These are phyloP conservation scores for Scaptodrosophila lebanonensis DNA, from an alignment of 1,140 invertebrate genomes.

Conservation along the genomic window DNA sequence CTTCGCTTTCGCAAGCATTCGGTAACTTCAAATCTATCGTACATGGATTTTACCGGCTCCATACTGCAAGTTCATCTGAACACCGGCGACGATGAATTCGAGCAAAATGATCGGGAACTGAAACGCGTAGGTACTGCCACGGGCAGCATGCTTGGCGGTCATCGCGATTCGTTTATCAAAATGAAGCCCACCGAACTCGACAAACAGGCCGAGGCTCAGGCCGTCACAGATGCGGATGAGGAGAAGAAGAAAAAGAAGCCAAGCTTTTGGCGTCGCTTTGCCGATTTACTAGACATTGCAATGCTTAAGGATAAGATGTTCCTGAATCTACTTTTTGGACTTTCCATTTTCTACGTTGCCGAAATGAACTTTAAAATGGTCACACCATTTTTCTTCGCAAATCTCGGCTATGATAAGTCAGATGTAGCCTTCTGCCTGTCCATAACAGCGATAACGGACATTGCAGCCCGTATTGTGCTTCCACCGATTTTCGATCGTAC, in stretches of 20 bases:
- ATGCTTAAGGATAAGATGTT: constrained; percentile 83
- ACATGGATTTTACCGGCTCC: constrained; percentile 84
- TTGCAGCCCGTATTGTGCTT: constrained; percentile 82
- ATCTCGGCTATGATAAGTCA: constrained; percentile 81
- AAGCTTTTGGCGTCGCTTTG: constrained; percentile 79
- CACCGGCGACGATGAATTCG: constrained; percentile 75
- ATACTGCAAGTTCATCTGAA: constrained; percentile 82
- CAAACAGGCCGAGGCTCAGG: constrained; percentile 43
- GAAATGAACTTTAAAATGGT: constrained; percentile 87
- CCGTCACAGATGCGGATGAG: constrained; percentile 36
- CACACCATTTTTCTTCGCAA: constrained; percentile 84
- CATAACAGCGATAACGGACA: constrained; percentile 85
- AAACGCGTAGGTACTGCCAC: constrained; percentile 69
- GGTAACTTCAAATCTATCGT: constrained; percentile 83
- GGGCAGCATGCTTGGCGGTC: constrained; percentile 52
- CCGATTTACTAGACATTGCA: constrained; percentile 81
- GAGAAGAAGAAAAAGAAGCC: constrained; percentile 67
- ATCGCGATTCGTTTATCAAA: constrained; percentile 73
- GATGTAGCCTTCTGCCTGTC: constrained; percentile 85
- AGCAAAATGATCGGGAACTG: constrained; percentile 70
- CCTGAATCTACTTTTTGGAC: constrained; percentile 83
- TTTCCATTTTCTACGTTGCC: constrained; percentile 85
- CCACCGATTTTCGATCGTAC: constrained; percentile 85
- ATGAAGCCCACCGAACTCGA: constrained; percentile 73
- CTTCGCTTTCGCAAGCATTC: constrained; percentile 80